phyloP scores from a whole-genome alignment of 2,113 vertebrate genomes.

The Pedionomus torquatus region DNA sequence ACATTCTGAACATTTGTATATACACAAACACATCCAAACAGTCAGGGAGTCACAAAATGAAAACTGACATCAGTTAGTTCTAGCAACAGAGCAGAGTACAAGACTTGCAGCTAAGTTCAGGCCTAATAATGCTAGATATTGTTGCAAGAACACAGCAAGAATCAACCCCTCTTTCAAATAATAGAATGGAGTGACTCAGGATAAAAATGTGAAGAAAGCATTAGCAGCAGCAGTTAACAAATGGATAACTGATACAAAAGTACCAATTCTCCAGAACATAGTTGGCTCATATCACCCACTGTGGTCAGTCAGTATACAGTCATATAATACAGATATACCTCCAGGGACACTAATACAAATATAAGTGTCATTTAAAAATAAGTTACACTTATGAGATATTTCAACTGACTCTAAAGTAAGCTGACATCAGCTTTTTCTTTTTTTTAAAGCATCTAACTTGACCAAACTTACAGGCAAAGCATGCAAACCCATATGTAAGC shows the following conservation, averaged over 20 bases:
- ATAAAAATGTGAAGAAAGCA: background rate
- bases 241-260: background rate
- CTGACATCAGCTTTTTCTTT: background rate
- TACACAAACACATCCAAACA: background rate
- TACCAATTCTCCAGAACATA: background rate
- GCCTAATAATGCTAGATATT: background rate
- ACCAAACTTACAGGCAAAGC: background rate
- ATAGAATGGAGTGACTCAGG: background rate
- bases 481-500: background rate
- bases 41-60: background rate
- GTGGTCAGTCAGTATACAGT: background rate
- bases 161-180: background rate
- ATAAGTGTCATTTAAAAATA: fast-evolving
- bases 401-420: background rate
- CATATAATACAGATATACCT: background rate
- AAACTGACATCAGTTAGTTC: constrained; percentile 20
- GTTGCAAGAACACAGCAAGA: background rate
- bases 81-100: background rate
- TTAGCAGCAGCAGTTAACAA: background rate
- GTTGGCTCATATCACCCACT: background rate
- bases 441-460: background rate
- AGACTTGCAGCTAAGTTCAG: background rate
- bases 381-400: background rate
- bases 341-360: background rate
- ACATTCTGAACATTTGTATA: background rate